phyloP scores from a whole-genome alignment of 2,797 vertebrate species.

The Halcyon leucocephala region DNA sequence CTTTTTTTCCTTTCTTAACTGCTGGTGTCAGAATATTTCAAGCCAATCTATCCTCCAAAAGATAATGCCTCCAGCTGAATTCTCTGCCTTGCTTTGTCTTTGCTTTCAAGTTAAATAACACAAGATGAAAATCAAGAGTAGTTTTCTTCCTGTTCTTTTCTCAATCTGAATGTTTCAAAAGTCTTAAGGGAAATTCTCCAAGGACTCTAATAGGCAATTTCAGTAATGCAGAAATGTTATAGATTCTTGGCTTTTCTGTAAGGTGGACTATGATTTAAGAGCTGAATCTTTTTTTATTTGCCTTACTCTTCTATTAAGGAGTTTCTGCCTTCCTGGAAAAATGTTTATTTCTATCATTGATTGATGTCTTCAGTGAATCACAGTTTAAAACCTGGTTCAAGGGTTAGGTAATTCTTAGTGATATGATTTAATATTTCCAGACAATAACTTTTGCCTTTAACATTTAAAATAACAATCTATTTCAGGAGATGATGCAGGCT shows the following conservation, averaged over 20 bases:
- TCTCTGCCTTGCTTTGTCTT: background rate
- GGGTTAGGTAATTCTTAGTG: constrained; percentile 44
- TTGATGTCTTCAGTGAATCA: constrained; percentile 26
- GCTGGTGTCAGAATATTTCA: background rate
- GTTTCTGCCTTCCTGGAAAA: constrained; percentile 54
- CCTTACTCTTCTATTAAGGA: constrained; percentile 6
- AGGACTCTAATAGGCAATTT: constrained; percentile 46
- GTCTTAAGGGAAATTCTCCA: background rate
- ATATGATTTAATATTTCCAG: constrained; percentile 41
- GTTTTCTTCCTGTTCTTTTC: constrained; percentile 3
- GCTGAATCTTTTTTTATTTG: constrained; percentile 1
- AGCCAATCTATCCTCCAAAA: background rate
- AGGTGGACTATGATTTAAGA: constrained; percentile 38
- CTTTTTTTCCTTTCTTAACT: background rate
- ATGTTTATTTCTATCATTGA: constrained; percentile 43
- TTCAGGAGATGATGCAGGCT: background rate
- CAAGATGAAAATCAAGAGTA: background rate
- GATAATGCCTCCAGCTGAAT: background rate
- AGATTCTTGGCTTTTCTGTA: constrained; percentile 46
- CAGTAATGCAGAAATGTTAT: constrained; percentile 16
- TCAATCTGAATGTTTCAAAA: background rate
- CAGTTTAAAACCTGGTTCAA: constrained; percentile 32
- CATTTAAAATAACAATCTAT: background rate
- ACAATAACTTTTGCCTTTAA: background rate
- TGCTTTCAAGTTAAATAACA: constrained; percentile 41